phyloP scores from a whole-genome alignment of 2,888 invertebrate genomes.

The Microchrysa polita region DNA sequence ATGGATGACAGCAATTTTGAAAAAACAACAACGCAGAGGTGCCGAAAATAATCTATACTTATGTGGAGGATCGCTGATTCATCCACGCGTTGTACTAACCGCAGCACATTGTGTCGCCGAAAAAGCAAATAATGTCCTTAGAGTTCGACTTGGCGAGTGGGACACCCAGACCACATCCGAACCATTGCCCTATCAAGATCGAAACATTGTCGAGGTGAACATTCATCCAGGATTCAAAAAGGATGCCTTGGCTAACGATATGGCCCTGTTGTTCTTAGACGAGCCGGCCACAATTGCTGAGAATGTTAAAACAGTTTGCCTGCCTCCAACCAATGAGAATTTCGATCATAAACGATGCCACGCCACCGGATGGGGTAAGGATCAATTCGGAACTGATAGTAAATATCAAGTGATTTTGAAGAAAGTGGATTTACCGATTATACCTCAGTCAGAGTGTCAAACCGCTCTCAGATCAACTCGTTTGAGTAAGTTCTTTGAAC shows the following conservation, averaged over 20 bases:
- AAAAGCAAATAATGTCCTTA: conserved; percentile 54
- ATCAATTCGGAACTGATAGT: conserved; percentile 63
- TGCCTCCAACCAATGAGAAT: conserved; percentile 65
- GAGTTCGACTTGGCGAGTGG: conserved; percentile 71
- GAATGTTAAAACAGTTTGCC: conserved; percentile 74
- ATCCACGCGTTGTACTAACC: conserved; percentile 74
- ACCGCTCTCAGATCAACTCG: conserved; percentile 68
- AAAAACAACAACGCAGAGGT: conserved; percentile 55
- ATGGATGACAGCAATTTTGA: conserved; percentile 77
- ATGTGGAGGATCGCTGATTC: conserved; percentile 81
- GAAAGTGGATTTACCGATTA: conserved; percentile 73
- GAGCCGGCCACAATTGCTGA: conserved; percentile 69
- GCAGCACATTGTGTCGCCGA: conserved; percentile 76
- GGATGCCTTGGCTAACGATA: conserved; percentile 75
- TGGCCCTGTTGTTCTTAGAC: conserved; percentile 72
- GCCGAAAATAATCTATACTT: conserved; percentile 71
- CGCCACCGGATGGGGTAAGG: conserved; percentile 79
- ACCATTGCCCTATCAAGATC: conserved; percentile 73
- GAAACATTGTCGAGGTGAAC: conserved; percentile 66
- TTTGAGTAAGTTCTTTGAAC: conserved; percentile 70
- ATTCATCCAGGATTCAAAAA: conserved; percentile 70
- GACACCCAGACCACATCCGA: conserved; percentile 77
- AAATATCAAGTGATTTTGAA: conserved; percentile 70
- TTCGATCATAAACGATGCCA: conserved; percentile 69
- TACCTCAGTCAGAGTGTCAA: conserved; percentile 65